Evolutionary conservation across 2,888 invertebrate species (phyloP).

Genomic region (Patella depressa): DNA sequence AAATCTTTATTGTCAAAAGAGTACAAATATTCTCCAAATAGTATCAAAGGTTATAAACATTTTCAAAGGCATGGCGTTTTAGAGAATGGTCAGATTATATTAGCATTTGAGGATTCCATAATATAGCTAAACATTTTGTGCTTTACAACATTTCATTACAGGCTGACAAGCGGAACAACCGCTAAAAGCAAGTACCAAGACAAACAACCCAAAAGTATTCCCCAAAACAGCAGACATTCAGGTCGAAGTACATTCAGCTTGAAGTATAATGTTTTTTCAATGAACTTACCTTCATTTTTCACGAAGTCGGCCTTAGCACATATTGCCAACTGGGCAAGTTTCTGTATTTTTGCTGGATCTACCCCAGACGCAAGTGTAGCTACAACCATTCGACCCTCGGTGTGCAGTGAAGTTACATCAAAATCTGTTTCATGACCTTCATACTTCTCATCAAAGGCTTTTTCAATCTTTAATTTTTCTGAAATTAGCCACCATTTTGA

Average conservation of each 20-base stretch:
- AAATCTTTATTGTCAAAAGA: too few relatives aligned
- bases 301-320: conserved; percentile 54
- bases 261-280: neutral
- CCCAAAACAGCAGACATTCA: neutral
- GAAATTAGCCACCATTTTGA: neutral
- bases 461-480: conserved; percentile 41
- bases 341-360: conserved; percentile 28
- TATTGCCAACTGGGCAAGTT: conserved; percentile 43
- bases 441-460: conserved; percentile 51
- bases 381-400: conserved; percentile 47
- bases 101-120: too few relatives aligned
- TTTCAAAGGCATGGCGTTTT: too few relatives aligned
- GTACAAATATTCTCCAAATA: too few relatives aligned
- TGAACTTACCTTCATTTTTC: conserved; percentile 42
- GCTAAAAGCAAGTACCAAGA: neutral
- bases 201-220: neutral
- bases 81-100: too few relatives aligned
- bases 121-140: too few relatives aligned
- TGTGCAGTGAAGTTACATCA: conserved; percentile 35
- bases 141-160: too few relatives aligned
- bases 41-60: too few relatives aligned
- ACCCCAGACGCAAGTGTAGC: conserved; percentile 34
- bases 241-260: neutral
- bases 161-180: too few relatives aligned
- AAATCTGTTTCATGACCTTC: conserved; percentile 33